Evolutionary conservation across 2,797 vertebrate species (phyloP), one percentile per base, ranked within the genome.

Genomic region (Sebastiscus tertius): DNA sequence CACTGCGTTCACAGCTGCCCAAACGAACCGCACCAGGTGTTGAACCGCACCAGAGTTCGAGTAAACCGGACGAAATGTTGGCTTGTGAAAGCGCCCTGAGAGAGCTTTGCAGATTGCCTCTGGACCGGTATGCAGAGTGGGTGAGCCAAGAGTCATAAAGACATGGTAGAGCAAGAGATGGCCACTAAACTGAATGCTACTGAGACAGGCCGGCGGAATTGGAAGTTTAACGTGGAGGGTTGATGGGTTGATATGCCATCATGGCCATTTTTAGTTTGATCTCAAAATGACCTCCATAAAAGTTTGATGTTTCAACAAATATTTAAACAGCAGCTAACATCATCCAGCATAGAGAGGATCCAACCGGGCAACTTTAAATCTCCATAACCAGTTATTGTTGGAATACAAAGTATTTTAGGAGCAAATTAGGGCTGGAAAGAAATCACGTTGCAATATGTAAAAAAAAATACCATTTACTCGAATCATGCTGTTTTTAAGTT

Each of bases 261-360:
- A 20, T 20, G 39, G 72, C 20, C 22, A 20, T 62, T 77, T 81
- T 75, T 69, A 67, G 63, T 58, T 61, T 70, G 13, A 75, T 75
- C 59, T 61, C 39, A 54, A 26, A 74, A 79, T 56, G 2, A 72
- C 31, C 8, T 55, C 63, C 22, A 69, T 82, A 20, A 26, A 84
- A 77, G 31, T 72, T 60, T 60, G 49, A 70, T 75, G 63, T 65
- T 80, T 58, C 36, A 72, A 80, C 27, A 73, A 39, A 79, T 81
- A 66, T 77, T 73, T 69, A 56, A 84, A 75, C 13, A 69, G 71
- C 24, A 54, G 18, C 59, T 78, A 46, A 58, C 72, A 75, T 52
- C 58, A 60, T 56, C 22, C 16, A 58, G 52, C 18, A 69, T 20
- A 22, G 33, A 69, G 39, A 42, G 31, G 11, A 64, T 72, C 29